phyloP scores from a whole-genome alignment of 1,140 invertebrate genomes.

The Zeugodacus cucurbitae region DNA sequence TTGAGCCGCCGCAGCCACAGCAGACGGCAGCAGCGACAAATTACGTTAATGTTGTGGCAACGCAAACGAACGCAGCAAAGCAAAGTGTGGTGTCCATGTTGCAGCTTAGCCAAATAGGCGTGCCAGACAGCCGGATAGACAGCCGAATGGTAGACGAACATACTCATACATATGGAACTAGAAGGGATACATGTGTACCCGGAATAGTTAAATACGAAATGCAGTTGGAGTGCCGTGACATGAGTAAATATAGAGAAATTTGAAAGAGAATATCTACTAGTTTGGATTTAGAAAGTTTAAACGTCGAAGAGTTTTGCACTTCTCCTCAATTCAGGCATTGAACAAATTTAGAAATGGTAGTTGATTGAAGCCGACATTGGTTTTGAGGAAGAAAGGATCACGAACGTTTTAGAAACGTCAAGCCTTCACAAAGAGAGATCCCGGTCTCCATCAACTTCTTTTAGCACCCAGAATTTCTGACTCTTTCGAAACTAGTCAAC shows the following conservation, averaged over 20 bases:
- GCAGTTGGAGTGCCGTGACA: background rate
- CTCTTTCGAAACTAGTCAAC: too few species aligned
- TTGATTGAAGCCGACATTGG: too few species aligned
- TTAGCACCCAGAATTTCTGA: too few species aligned
- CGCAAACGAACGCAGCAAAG: background rate
- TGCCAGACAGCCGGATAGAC: background rate
- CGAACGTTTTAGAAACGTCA: too few species aligned
- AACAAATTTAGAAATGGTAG: too few species aligned
- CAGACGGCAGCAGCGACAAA: background rate
- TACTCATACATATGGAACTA: background rate
- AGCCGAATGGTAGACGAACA: background rate
- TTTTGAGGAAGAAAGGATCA: too few species aligned
- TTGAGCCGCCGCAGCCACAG: background rate
- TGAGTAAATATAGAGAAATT: background rate
- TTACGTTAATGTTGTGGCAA: background rate
- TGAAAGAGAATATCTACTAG: background rate
- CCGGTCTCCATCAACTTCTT: too few species aligned
- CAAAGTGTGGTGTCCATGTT: background rate
- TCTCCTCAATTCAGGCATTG: too few species aligned
- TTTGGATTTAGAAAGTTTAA: too few species aligned
- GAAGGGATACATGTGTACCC: background rate
- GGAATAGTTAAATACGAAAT: background rate
- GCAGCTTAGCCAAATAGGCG: constrained; percentile 11
- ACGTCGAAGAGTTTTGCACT: too few species aligned
- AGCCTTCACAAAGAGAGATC: too few species aligned